Evolutionary conservation across 2,113 vertebrate species (phyloP), one percentile per base, ranked within the genome.

Genomic region (Protobothrops flavoviridis): DNA sequence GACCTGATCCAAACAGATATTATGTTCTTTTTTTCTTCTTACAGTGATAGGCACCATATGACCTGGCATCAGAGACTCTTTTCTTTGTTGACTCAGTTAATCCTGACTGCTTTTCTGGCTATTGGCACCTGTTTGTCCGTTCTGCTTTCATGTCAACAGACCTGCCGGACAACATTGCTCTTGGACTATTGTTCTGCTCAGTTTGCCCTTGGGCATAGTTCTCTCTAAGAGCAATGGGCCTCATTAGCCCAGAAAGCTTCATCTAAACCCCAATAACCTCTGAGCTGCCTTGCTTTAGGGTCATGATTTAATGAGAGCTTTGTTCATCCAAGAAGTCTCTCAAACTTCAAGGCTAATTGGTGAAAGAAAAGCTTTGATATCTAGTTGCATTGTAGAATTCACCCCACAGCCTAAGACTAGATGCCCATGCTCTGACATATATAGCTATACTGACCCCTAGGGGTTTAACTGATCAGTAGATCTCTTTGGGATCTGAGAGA

Each of bases 371-470:
- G 4, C 61, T 90, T 45, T 29, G 50, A 95, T 50, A 3, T 90
- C 4, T 39, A 39, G n/a, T 45, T 92, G 33, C 29, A 89, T 92
- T 61, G 45, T 90, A 94, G 94, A 81, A 53, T 10, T 93, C 1
- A 4, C 88, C 6, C 11, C 0, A 8, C 90, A 33, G 2, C 69
- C n/a, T 92, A 93, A 92, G 91, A 13, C 20, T 15, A 0, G 0
- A 64, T 92, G 87, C 90, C 90, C 3, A 26, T 11, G n/a, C 48
- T 9, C 2, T 39, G 39, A 81, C 92, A 95, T 97, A 96, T 94
- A 39, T 95, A 95, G 94, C 90, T 95, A 97, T 92, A 98, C 96
- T 98, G 97, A 98, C 97, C 98, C 97, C 97, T 97, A 96, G 97
- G 96, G 97, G 96, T 59, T 95, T 96, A 88, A 86, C 95, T 94